Base-by-base conservation (phyloP, 2,797 vertebrate genomes). In the Carduelis carduelis region DNA sequence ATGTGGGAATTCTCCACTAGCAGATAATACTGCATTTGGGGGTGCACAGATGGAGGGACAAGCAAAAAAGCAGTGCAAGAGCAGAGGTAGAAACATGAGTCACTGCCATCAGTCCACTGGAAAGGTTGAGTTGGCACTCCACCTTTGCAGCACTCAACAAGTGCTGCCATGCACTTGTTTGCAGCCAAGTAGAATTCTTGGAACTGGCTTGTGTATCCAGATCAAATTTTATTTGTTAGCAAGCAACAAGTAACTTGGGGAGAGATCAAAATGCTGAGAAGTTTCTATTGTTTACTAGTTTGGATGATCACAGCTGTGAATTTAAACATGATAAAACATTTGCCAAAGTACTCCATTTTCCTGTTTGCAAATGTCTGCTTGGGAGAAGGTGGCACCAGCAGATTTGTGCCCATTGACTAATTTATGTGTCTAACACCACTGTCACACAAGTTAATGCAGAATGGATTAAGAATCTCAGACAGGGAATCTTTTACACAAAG, bases 241-340 rank as follows among this genome's bases (percentile, higher is more conserved):
- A 83, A 91, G 52, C 52, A 72, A 55, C 21, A 80, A 44, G 39
- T 2, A 91, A 27, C 52, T 46, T 39, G 24, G 49, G 27, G 41
- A 77, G 30, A 70, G 30, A 72, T 49, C 39, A 52, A 90, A 72
- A 34, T 53, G 35, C 53, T 79, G 27, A 78, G 34, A 66, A 59
- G 21, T 49, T 77, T 53, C 41, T 66, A 39, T 56, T 70, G 30
- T 52, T 72, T 47, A 44, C 63, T 28, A 37, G 28, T 21, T 35
- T 34, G 57, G 60, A 50, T 66, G 39, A 80, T 49, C 55, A 35
- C 6, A 60, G 26, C 34, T 4, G 0, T 0, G 0, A 30, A 44
- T 74, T 83, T 77, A 77, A 90, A 55, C 24, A 60, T 28, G 6
- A 6, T n/a, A 4, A 11, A 83, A 52, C 9, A 43, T 65, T 82